Base-by-base conservation (phyloP, 2,797 vertebrate species). In the Numenius phaeopus region DNA sequence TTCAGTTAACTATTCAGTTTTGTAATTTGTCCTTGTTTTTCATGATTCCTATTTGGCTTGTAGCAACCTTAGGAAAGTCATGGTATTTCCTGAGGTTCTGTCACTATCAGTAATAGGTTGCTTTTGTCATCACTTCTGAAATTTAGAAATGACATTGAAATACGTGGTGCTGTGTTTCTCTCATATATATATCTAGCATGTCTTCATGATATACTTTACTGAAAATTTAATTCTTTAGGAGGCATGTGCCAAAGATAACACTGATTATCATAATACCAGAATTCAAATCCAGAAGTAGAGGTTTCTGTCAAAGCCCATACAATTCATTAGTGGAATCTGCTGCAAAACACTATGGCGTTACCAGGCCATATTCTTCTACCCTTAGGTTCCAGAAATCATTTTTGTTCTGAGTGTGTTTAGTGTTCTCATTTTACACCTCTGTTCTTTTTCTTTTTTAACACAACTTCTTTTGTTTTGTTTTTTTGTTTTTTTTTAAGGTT, bases 11-110 rank as follows among this genome's bases (percentile, higher is more conserved):
- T 95, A 83, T 81, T 78, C 23, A 46, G 7, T 71, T 95, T 64
- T 92, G 42, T 83, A 90, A 91, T 83, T 58, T 71, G 44, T 82
- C 83, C 64, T 76, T 87, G 14, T 85, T 89, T 95, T 94, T 70
- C 66, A 72, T 44, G n/a, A 66, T 46, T 95, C 14, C 59, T 72
- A 32, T 92, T 92, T 73, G 42, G 44, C 40, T 47, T 37, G 14
- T 67, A 66, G 76, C 39, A 92, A 55, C 52, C 61, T 90, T 94
- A 46, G n/a, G 94, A 81, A 94, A 92, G 18, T 61, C 92, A 84
- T 39, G 17, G 4, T 18, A 40, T 13, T 80, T 90, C 7, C 40
- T 87, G 23, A 52, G 39, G 26, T 82, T 84, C 34, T 62, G 12
- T 77, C 34, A 37, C 7, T 54, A 17, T 55, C 30, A 66, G 4